Base-by-base conservation (phyloP, 2,797 vertebrate genomes). In the Xiphophorus birchmanni region DNA sequence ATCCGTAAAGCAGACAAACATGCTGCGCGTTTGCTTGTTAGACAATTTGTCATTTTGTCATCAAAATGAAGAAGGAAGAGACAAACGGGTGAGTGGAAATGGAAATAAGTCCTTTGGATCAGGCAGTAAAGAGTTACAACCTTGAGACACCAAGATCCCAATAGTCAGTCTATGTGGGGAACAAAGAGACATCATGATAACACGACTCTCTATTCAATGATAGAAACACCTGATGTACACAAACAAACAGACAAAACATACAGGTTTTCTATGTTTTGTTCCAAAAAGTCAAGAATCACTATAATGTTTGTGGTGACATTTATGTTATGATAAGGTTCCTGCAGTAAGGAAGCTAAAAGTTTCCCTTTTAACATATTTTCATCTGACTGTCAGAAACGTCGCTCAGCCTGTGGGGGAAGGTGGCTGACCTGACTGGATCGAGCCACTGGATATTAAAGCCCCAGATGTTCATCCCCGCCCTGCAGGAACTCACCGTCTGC, bases 401-500 rank as follows among this genome's bases (percentile, higher is more conserved):
- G 23, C 35, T 45, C n/a, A 95, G 92, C 79, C 85, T 96, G 0
- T 95, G 95, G 95, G 95, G 95, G 11, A 83, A 88, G n/a, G 89
- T 89, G 76, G 92, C 86, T 1, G 21, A 92, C 40, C 93, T 96
- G 56, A 50, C 1, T 0, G 9, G 12, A 6, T 94, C 91, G 76
- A 83, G 50, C 72, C 88, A 91, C 88, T 96, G 94, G 95, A 81
- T 3, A 3, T 80, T 96, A 1, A 90, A 82, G 5, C 82, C 74
- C 1, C 56, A 88, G 0, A 74, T 89, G 17, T 75, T 23, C 45
- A 85, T 97, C 17, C 95, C 95, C 0, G 37, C 81, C 9, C 80
- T 96, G 80, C 74, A 89, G 7, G 91, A 95, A 52, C 50, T 96
- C 83, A 97, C 94, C 0, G 85, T 93, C 44, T 97, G 96, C 80